A percentile compares a stretch with the other conserved stretches of the same genome.
These are phyloP conservation scores for Helleia helle DNA, from an alignment of 2,888 invertebrate genomes.

Conservation along the genomic window DNA sequence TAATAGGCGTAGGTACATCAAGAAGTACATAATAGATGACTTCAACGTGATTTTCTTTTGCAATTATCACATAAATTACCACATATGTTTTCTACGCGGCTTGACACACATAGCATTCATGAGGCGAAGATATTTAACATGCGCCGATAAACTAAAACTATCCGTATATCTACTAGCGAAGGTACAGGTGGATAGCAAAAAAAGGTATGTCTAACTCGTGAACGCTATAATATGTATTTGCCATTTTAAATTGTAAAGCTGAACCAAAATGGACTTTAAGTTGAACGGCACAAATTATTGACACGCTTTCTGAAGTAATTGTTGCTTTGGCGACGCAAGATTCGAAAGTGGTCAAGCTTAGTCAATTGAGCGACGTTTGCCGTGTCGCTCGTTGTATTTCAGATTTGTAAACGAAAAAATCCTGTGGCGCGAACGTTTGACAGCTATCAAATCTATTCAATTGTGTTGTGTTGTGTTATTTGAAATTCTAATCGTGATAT, in stretches of 20 bases:
- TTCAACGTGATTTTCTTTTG: not conserved
- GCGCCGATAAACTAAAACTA: not conserved
- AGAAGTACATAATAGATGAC: not conserved
- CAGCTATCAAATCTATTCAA: conserved; percentile 38
- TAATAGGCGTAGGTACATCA: no score
- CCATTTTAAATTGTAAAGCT: conserved; percentile 11
- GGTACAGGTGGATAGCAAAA: not conserved
- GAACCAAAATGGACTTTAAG: conserved; percentile 20
- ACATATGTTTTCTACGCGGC: conserved; percentile 6
- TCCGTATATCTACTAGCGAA: not conserved
- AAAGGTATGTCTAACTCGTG: not conserved
- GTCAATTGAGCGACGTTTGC: conserved; percentile 32
- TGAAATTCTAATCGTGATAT: conserved; percentile 12
- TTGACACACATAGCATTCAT: conserved; percentile 9
- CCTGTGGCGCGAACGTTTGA: conserved; percentile 32
- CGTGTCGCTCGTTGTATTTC: conserved; percentile 29
- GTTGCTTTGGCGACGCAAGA: conserved; percentile 29
- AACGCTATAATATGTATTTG: conserved; percentile 13
- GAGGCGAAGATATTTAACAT: conserved; percentile 7
- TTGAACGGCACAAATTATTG: conserved; percentile 21
- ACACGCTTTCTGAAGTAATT: conserved; percentile 24
- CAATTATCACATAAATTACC: conserved; percentile 8
- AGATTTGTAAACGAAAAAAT: conserved; percentile 20
- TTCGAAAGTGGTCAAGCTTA: conserved; percentile 50
- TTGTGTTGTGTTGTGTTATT: conserved; percentile 23